Evolutionary conservation across 2,888 invertebrate genomes (phyloP).

Genomic region (Spodoptera picta): DNA sequence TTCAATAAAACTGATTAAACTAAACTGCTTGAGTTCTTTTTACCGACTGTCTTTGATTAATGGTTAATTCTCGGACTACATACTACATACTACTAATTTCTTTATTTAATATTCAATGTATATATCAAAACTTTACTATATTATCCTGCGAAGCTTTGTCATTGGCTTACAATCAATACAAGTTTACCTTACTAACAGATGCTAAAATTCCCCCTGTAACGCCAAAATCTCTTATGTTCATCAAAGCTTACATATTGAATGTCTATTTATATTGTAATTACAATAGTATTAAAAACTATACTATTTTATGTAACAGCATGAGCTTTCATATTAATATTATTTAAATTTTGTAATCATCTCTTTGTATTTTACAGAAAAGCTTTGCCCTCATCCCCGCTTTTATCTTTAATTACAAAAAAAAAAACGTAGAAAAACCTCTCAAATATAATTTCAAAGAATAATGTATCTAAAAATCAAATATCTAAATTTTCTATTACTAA

Average conservation of each 20-base stretch:
- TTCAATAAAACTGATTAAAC: too few species aligned
- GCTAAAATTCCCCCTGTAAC: conserved; percentile 14
- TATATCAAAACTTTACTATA: background rate
- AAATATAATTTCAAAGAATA: conserved; percentile 12
- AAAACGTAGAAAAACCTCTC: conserved; percentile 20
- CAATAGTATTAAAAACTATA: conserved; percentile 5
- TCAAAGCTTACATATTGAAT: conserved; percentile 27
- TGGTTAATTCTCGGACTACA: conserved; percentile 18
- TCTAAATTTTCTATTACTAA: conserved; percentile 19
- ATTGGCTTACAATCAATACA: conserved; percentile 22
- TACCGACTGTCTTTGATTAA: too few species aligned
- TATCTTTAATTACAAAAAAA: conserved; percentile 38
- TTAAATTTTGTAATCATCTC: conserved; percentile 38
- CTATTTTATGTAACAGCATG: conserved; percentile 33
- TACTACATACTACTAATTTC: too few species aligned
- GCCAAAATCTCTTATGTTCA: background rate
- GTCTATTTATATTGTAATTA: conserved; percentile 12
- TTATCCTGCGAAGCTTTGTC: conserved; percentile 28
- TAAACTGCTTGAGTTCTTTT: too few species aligned
- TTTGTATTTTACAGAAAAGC: conserved; percentile 61
- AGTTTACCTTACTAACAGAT: conserved; percentile 5
- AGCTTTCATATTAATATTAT: conserved; percentile 28
- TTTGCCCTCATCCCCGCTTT: conserved; percentile 65
- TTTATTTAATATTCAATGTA: background rate
- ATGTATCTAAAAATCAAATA: background rate